Evolutionary conservation across 2,888 invertebrate species (phyloP), one percentile per base, ranked within the genome.

Genomic region (Caenorhabditis becei): DNA sequence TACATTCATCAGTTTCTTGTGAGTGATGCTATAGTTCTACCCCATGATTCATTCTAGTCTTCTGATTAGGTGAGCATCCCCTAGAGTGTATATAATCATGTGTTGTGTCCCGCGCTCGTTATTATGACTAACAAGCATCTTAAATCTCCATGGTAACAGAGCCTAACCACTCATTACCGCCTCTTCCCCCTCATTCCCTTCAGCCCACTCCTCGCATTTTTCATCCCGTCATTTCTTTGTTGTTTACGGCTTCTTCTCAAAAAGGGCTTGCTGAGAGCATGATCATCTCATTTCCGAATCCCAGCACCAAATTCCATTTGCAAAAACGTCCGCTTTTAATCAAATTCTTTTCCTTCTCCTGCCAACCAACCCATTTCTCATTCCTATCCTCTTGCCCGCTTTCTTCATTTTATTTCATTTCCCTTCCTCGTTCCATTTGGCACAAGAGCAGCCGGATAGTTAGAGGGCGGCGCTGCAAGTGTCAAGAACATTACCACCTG

Each of bases 251-350:
- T 47, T 47, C 18, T 20, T 10, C 47, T 20, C 3, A 18, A 47
- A 47, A 47, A 47, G 47, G n/a, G 47, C 18, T 47, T 7, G 47
- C 41, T 41, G 41, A 41, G 41, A 7, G 41, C 41, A 41, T 18
- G 47, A 47, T n/a, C 18, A 47, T n/a, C 47, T 20, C 47, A 47
- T 47, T 47, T 47, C 47, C 47, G 18, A 47, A 47, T 47, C 47
- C 47, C 18, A 5, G 47, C 47, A 4, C n/a, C 20, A 47, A 47
- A 47, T 47, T 47, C 20, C 47, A 47, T 47, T 20, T 18, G 47
- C 47, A 47, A 18, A 47, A 47, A 47, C 47, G 18, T 47, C 47
- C 47, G 47, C 47, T 47, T n/a, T 47, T 47, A 47, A 47, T 47
- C 47, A 47, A 47, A 47, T 47, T 47, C 47, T 4, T 18, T 10